Base-by-base conservation (phyloP, 2,888 invertebrate genomes). In the Choreutis nemorana region DNA sequence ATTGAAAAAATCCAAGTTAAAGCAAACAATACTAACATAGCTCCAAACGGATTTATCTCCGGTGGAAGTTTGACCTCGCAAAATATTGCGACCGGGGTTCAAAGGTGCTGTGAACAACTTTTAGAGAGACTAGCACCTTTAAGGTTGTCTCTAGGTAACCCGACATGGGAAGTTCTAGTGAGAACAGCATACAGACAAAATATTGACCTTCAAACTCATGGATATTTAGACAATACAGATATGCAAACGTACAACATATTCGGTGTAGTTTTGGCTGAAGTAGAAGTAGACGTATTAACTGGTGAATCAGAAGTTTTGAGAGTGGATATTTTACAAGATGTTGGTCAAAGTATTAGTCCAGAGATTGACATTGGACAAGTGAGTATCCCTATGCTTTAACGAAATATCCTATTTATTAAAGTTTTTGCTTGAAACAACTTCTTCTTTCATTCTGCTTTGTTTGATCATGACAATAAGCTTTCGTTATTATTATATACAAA, bases 51-150 rank as follows among this genome's bases (percentile, higher is more conserved):
- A 23, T 52, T 62, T 7, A 62, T 79, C 2, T 82, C 89, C 1
- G 91, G 89, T 1, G 89, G 85, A 1, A 86, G 87, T 48, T 41
- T 84, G 1, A 82, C 86, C 2, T 85, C 86, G 32, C 89, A 90
- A 50, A 65, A 78, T n/a, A 62, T 83, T 6, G 75, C 81, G 37
- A 45, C 83, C 63, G 83, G 78, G 11, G 58, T 81, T 1, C 57
- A 66, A 31, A 63, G 55, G 43, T 75, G 75, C 21, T 83, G 82
- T 41, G 56, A 78, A 41, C 48, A 68, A 31, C 35, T 83, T 6
- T 32, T 77, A 9, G 44, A 50, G 2, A 61, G 79, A 33, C 39
- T 83, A 18, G 63, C 60, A 29, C 77, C 81, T 2, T 45, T 79
- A 2, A 66, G 48, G 37, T 38, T 49, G 3, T 45, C 58, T 24